These are phyloP conservation scores for Lepus timidus DNA, from an alignment of 2,113 vertebrate genomes.

Conservation along the genomic window DNA sequence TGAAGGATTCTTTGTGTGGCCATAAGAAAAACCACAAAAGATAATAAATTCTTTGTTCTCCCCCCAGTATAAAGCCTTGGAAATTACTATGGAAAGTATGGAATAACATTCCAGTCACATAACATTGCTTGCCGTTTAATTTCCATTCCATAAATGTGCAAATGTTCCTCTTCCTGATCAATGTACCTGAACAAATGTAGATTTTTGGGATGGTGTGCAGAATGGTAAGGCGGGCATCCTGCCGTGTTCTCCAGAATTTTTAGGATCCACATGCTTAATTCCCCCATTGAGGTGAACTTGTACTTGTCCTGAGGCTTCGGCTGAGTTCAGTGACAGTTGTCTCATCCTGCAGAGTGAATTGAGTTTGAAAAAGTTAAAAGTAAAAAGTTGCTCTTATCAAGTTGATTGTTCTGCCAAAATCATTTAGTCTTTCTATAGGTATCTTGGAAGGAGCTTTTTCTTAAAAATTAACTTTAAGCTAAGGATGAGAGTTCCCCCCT, in stretches of 20 bases:
- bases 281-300: constrained; percentile 32
- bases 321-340: background rate
- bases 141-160: constrained; percentile 71
- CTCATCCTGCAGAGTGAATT: constrained; percentile 13
- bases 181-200: constrained; percentile 71
- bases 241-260: constrained; percentile 40
- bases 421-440: constrained; percentile 18
- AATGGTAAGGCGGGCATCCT: background rate
- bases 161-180: constrained; percentile 73
- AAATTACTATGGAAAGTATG: constrained; percentile 65
- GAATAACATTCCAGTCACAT: constrained; percentile 63
- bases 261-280: background rate
- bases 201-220: background rate
- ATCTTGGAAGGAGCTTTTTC: background rate
- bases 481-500: background rate
- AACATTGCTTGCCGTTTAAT: constrained; percentile 58
- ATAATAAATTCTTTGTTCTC: constrained; percentile 25
- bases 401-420: background rate
- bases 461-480: constrained; percentile 51
- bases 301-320: constrained; percentile 60
- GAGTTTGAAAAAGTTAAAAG: constrained; percentile 70
- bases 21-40: background rate
- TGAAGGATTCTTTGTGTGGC: background rate
- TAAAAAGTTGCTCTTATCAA: constrained; percentile 48
- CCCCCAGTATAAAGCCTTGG: background rate